These are phyloP conservation scores for Kryptolebias marmoratus DNA, from an alignment of 2,113 vertebrate species.

Conservation along the genomic window DNA sequence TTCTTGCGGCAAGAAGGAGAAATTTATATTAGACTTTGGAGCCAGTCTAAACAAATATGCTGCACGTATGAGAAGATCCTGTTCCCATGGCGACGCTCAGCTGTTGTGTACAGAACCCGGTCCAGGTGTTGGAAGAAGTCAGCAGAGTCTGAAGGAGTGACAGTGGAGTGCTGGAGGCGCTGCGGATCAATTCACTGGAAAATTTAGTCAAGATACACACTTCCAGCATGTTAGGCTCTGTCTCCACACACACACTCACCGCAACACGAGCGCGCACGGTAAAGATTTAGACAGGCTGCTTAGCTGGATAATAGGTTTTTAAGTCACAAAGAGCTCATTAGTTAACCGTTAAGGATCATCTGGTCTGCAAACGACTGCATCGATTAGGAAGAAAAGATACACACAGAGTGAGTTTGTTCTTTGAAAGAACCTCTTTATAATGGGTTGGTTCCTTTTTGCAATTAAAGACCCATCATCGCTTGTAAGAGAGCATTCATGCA, in stretches of 20 bases:
- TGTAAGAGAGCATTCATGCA: too few species aligned
- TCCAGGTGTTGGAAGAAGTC: constrained; percentile 45
- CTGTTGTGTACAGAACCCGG: constrained; percentile 18
- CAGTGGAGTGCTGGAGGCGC: neutral
- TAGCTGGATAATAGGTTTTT: constrained; percentile 32
- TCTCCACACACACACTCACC: neutral
- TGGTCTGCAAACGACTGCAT: constrained; percentile 3
- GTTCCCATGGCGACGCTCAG: constrained; percentile 54
- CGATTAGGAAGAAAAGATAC: too few species aligned
- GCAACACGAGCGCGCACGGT: neutral
- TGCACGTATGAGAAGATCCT: constrained; percentile 13
- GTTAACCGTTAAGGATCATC: constrained; percentile 44
- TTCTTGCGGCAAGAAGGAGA: neutral
- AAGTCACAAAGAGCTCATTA: constrained; percentile 47
- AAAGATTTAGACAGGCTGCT: constrained; percentile 29
- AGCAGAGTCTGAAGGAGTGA: neutral
- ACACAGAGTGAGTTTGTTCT: too few species aligned
- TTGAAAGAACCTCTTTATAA: too few species aligned
- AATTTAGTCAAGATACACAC: constrained; percentile 9
- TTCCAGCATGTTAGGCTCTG: neutral
- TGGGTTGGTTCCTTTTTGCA: too few species aligned
- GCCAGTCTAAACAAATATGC: constrained; percentile 4
- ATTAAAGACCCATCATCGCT: too few species aligned
- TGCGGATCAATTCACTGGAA: neutral
- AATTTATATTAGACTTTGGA: constrained; percentile 21